Evolutionary conservation across 2,797 vertebrate genomes (phyloP), one percentile per base, ranked within the genome.

Genomic region (Oreortyx pictus): DNA sequence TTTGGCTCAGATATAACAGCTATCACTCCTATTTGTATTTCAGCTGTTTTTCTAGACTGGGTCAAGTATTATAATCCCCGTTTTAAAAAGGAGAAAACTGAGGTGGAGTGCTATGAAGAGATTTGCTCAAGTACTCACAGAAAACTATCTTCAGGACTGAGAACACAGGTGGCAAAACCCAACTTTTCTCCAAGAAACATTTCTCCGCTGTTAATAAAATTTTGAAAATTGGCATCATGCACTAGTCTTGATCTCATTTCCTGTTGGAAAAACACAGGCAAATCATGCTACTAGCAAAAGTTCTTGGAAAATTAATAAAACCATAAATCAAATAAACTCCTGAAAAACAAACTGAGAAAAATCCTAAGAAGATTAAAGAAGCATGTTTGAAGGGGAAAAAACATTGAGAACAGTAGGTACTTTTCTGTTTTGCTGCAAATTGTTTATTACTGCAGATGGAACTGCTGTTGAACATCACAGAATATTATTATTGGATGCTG

Each of bases 241-340:
- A 62, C 44, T 43, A 73, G 33, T 50, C 90, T 90, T 94, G 92
- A 90, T 92, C 88, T 93, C 86, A 94, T 96, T 96, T 94, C 93
- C 94, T 90, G 56, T 23, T 83, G 92, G 92, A 95, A 96, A 93
- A 95, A 83, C 56, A 90, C 62, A 56, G 37, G 70, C 59, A 89
- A 88, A 93, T 89, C 46, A 49, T 9, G 39, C 47, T 93, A 90
- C 66, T 83, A 93, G 68, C n/a, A 81, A 52, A 88, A 93, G 47
- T 76, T 79, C 76, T 82, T 86, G 90, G 90, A 93, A 94, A 96
- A 96, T 89, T 93, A 94, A 89, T 81, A 90, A 86, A 83, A 65
- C 33, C 66, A 43, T 83, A 94, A 89, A 93, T 91, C 84, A 92
- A 93, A 91, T 19, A 91, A 88, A 86, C 0, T 22, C 43, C 83